Base-by-base conservation (phyloP, 2,113 vertebrate genomes). In the Saccopteryx bilineata region DNA sequence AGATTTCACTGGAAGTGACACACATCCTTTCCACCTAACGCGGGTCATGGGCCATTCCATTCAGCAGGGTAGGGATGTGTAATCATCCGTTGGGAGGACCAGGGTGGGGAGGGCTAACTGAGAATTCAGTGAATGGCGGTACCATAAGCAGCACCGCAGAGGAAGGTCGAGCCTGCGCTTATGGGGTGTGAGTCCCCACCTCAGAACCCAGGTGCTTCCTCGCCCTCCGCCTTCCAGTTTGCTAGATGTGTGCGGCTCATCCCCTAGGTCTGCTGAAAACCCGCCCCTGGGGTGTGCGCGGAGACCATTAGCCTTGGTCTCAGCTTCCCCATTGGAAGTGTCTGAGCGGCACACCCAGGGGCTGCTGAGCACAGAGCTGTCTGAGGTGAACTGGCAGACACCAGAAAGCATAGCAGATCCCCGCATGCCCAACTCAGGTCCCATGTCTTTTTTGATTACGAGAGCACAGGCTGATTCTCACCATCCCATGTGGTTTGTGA, bases 181-280 rank as follows among this genome's bases (percentile, higher is more conserved):
- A 4, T 13, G 21, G 54, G 24, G n/a, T 52, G 9, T 72, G 33
- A 21, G 15, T 21, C 46, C 91, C 54, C 17, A 60, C 21, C 0
- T 52, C 31, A 80, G 89, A 39, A 28, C 56, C 48, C 60, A 65
- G 1, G 2, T 18, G 11, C 15, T 33, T 15, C 9, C 15, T 66
- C 31, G 0, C 28, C 63, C 0, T 12, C 69, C 14, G 5, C 79
- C 63, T 61, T 48, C 66, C 6, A 0, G 52, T 71, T 8, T 17
- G 60, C 48, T 26, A 9, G 1, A 4, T 7, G 17, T 0, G 0
- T 7, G 2, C 0, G 14, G 50, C 9, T n/a, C 63, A 0, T 24
- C 24, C 56, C 13, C 0, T 5, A 6, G 0, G 0, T 5, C 60
- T 52, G 2, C 5, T 9, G 24, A 7, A 54, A 84, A 1, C 61